These are phyloP conservation scores for Zygogramma bicolorata DNA, from an alignment of 2,888 invertebrate genomes.

Conservation along the genomic window DNA sequence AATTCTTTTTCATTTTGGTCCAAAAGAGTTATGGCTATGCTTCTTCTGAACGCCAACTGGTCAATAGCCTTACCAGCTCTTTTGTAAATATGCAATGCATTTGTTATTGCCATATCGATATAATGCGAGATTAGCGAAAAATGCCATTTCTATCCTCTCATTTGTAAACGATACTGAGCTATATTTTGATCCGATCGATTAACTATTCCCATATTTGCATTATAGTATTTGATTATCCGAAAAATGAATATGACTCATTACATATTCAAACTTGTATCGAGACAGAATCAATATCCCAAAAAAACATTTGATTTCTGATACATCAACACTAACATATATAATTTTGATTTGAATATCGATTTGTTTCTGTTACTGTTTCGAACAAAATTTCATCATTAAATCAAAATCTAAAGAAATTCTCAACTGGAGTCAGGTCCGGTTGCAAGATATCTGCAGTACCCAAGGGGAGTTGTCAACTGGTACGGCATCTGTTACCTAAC, in stretches of 20 bases:
- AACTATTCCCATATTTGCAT: slow-evolving; percentile 13
- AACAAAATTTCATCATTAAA: slow-evolving; percentile 20
- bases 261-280: slow-evolving; percentile 24
- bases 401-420: slow-evolving; percentile 8
- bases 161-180: neutral
- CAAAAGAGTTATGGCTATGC: too few relatives aligned
- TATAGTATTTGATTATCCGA: slow-evolving; percentile 15
- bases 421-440: slow-evolving; percentile 10
- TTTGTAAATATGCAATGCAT: neutral
- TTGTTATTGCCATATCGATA: slow-evolving; percentile 12
- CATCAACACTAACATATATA: neutral
- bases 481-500: neutral
- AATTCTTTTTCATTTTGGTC: too few relatives aligned
- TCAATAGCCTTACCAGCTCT: too few relatives aligned
- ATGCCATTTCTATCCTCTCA: slow-evolving; percentile 3
- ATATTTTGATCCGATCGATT: too few relatives aligned
- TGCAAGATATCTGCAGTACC: neutral
- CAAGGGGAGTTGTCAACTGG: neutral
- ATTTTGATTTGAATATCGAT: slow-evolving; percentile 3
- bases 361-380: slow-evolving; percentile 7
- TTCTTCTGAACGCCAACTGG: too few relatives aligned
- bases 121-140: slow-evolving; percentile 4
- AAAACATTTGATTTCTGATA: slow-evolving; percentile 21
- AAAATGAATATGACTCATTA: slow-evolving; percentile 23
- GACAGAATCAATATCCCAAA: slow-evolving; percentile 24